These are phyloP conservation scores for Acrocephalus arundinaceus DNA, from an alignment of 2,113 vertebrate species.

Conservation along the genomic window DNA sequence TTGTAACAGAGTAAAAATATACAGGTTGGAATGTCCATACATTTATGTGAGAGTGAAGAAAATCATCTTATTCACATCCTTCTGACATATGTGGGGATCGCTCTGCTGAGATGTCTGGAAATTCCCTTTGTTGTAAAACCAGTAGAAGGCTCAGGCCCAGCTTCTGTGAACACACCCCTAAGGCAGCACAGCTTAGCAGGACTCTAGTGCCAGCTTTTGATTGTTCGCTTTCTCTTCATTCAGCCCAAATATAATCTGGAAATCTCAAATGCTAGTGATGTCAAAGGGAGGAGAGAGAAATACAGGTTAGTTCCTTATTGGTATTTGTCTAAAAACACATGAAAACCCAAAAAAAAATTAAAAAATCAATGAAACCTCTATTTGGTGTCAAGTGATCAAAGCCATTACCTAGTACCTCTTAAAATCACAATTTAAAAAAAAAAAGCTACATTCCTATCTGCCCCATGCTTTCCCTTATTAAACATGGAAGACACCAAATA, in stretches of 20 bases:
- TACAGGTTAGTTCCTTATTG: neutral
- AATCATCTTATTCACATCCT: neutral
- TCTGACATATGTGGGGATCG: rapidly evolving
- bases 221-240: neutral
- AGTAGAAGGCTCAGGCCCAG: neutral
- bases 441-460: neutral
- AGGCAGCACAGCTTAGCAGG: neutral
- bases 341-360: neutral
- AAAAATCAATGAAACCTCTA: neutral
- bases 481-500: neutral
- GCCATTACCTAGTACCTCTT: neutral
- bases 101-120: neutral
- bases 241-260: neutral
- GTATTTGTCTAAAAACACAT: neutral
- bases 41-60: neutral
- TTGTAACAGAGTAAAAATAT: neutral
- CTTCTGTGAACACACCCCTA: neutral
- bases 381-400: neutral
- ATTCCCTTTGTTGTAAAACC: constrained; percentile 14
- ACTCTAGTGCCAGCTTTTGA: neutral
- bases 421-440: neutral
- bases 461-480: neutral
- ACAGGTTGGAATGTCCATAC: neutral
- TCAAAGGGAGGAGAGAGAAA: neutral
- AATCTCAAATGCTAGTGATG: neutral